A percentile compares a stretch with the other conserved stretches of the same genome.
phyloP scores from a whole-genome alignment of 2,797 vertebrate species.

The Odontamblyopus rebecca region DNA sequence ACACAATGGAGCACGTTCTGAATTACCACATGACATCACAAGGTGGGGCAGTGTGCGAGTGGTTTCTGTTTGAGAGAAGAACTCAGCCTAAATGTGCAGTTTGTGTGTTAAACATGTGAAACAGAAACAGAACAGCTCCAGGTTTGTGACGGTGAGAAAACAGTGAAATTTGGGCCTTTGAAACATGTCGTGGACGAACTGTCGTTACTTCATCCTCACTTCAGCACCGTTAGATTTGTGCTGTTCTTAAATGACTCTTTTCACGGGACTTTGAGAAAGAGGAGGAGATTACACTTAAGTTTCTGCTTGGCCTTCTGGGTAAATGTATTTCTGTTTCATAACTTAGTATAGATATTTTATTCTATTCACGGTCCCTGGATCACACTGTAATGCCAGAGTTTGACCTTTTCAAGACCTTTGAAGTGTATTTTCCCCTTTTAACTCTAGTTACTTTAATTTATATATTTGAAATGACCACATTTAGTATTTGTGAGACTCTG shows the following conservation, averaged over 20 bases:
- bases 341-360: conserved; percentile 14
- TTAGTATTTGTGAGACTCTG: too few relatives aligned
- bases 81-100: too few relatives aligned
- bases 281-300: conserved; percentile 12
- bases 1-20: too few relatives aligned
- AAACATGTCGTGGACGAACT: too few relatives aligned
- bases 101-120: too few relatives aligned
- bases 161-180: too few relatives aligned
- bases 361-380: background rate
- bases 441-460: background rate
- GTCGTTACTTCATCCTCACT: too few relatives aligned
- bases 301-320: conserved; percentile 2
- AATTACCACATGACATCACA: too few relatives aligned
- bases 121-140: too few relatives aligned
- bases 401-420: background rate
- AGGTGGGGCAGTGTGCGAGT: too few relatives aligned
- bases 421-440: background rate
- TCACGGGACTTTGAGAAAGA: background rate
- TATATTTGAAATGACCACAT: background rate
- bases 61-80: too few relatives aligned
- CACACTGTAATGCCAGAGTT: conserved; percentile 14
- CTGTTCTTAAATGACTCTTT: background rate
- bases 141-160: too few relatives aligned
- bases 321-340: conserved; percentile 9
- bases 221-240: background rate